Evolutionary conservation across 2,113 vertebrate genomes (phyloP).

Genomic region (Podarcis muralis): DNA sequence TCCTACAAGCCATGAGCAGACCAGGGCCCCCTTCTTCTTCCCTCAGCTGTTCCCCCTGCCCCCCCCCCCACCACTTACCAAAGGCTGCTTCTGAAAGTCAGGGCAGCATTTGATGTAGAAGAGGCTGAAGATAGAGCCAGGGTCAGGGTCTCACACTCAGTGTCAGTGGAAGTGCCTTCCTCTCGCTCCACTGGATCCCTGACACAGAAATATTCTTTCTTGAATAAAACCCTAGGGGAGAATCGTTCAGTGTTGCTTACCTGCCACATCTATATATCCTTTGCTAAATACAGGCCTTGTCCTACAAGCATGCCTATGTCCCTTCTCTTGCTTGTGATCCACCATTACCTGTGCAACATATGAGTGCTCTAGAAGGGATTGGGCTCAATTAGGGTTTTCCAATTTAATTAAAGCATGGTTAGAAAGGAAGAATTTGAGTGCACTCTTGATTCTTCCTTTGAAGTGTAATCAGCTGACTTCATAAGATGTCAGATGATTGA

Average conservation of each 20-base stretch:
- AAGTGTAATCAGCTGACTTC: too few relatives aligned
- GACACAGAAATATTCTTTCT: fast-evolving
- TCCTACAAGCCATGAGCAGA: not conserved
- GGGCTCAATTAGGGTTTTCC: not conserved
- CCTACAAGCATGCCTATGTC: not conserved
- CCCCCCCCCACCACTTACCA: not conserved
- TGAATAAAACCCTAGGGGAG: not conserved
- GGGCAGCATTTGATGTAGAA: not conserved
- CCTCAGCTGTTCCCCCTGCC: not conserved
- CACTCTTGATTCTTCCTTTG: too few relatives aligned
- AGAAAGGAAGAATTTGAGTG: too few relatives aligned
- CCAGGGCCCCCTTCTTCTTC: not conserved
- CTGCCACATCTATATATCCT: not conserved
- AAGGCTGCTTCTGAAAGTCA: not conserved
- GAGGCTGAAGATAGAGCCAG: not conserved
- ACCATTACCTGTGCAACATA: not conserved
- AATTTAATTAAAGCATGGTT: not conserved
- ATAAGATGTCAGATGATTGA: too few relatives aligned
- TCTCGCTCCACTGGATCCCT: not conserved
- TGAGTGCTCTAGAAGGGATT: not conserved
- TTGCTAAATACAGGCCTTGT: not conserved
- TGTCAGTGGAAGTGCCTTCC: not conserved
- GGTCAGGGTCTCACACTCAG: not conserved
- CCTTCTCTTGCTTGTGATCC: not conserved
- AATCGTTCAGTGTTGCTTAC: not conserved